These are phyloP conservation scores for Drosophila phalerata DNA, from an alignment of 2,888 invertebrate species.

Conservation along the genomic window DNA sequence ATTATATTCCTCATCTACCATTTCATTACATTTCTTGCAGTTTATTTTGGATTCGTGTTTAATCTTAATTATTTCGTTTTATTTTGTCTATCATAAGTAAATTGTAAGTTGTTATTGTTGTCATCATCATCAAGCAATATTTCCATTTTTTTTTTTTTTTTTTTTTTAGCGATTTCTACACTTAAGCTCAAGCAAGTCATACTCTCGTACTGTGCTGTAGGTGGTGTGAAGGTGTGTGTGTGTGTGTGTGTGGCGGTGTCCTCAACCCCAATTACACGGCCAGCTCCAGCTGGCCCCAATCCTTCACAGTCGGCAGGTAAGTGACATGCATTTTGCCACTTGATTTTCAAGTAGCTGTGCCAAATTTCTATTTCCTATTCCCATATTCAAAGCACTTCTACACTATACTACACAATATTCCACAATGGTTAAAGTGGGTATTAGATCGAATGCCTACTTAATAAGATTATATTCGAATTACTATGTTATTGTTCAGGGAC, in stretches of 20 bases:
- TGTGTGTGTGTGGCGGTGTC: not conserved
- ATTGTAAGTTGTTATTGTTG: constrained; percentile 18
- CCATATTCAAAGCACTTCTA: not conserved
- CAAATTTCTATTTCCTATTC: constrained; percentile 12
- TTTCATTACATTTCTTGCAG: constrained; percentile 16
- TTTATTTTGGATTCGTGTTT: constrained; percentile 44
- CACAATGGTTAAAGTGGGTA: not conserved
- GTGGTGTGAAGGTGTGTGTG: not conserved
- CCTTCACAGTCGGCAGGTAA: constrained; percentile 54
- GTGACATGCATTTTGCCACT: constrained; percentile 59
- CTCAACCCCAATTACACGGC: not conserved
- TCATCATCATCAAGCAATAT: constrained; percentile 7
- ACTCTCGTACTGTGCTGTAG: not conserved
- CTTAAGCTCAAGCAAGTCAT: not conserved
- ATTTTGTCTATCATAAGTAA: constrained; percentile 6
- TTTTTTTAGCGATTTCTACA: not conserved
- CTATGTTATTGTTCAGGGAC: too few species aligned
- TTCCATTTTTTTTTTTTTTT: too few species aligned
- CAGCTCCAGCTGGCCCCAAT: constrained; percentile 33
- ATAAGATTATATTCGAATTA: too few species aligned
- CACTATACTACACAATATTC: constrained; percentile 26
- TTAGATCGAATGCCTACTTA: too few species aligned
- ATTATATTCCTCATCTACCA: not conserved
- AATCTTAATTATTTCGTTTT: constrained; percentile 19
- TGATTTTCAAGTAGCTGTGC: constrained; percentile 44